Evolutionary conservation across 2,888 invertebrate genomes (phyloP).

Genomic region (Volucella inflata): DNA sequence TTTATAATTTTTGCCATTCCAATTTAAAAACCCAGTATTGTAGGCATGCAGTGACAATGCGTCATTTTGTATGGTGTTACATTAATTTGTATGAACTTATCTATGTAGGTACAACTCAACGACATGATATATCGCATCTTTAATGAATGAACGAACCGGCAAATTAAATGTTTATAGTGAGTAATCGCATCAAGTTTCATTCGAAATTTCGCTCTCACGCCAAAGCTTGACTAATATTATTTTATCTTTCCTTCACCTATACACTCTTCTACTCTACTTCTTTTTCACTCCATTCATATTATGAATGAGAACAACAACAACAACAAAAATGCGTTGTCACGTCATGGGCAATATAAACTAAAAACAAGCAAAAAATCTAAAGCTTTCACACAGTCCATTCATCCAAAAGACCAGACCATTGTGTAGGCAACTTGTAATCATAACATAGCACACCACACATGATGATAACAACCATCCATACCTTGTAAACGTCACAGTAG

Average conservation of each 20-base stretch:
- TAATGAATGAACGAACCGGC: slow-evolving; percentile 62
- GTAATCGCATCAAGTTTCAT: slow-evolving; percentile 53
- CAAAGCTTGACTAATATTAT: slow-evolving; percentile 50
- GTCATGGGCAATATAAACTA: slow-evolving; percentile 36
- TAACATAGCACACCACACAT: background rate
- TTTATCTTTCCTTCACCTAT: slow-evolving; percentile 21
- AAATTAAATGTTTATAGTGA: slow-evolving; percentile 58
- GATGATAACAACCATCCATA: too few species aligned
- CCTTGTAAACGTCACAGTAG: too few species aligned
- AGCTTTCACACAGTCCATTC: slow-evolving; percentile 64
- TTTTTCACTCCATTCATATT: too few species aligned
- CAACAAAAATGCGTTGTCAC: slow-evolving; percentile 53
- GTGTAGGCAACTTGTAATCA: background rate
- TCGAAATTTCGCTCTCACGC: slow-evolving; percentile 29
- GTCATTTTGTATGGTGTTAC: slow-evolving; percentile 6
- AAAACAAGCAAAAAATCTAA: slow-evolving; percentile 24
- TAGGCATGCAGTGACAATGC: slow-evolving; percentile 10
- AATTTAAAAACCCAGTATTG: too few species aligned
- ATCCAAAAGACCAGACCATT: slow-evolving; percentile 42
- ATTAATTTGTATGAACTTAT: background rate
- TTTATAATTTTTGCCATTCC: too few species aligned
- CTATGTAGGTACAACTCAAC: slow-evolving; percentile 7
- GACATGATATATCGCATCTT: slow-evolving; percentile 41
- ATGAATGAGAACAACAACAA: slow-evolving; percentile 7
- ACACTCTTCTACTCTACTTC: slow-evolving; percentile 9